phyloP scores from a whole-genome alignment of 2,888 invertebrate species.

The Troides helena region DNA sequence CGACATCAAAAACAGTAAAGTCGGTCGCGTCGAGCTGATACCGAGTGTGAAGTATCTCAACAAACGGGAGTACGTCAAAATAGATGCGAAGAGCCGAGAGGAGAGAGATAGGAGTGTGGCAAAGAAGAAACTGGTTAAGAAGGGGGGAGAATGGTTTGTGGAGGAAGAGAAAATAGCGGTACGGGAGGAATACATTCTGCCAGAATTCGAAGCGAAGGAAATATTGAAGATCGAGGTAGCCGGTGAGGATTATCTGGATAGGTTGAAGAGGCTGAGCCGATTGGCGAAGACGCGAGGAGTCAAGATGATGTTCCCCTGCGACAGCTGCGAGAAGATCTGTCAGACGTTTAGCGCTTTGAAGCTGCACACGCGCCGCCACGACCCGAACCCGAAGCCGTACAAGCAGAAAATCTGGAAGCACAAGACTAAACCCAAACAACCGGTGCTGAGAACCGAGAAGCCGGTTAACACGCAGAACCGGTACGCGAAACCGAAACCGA shows the following conservation, averaged over 20 bases:
- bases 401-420: conserved; percentile 58
- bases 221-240: conserved; percentile 35
- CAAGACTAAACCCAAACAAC: conserved; percentile 36
- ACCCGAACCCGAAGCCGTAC: conserved; percentile 54
- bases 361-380: conserved; percentile 56
- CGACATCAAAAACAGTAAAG: conserved; percentile 40
- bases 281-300: conserved; percentile 49
- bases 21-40: conserved; percentile 55
- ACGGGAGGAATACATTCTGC: conserved; percentile 41
- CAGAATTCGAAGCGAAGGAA: conserved; percentile 43
- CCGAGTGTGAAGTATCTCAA: conserved; percentile 62
- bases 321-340: conserved; percentile 62
- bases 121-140: conserved; percentile 56
- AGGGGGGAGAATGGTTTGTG: conserved; percentile 58
- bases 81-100: conserved; percentile 51
- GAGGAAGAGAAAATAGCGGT: conserved; percentile 43
- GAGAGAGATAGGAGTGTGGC: conserved; percentile 43
- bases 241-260: conserved; percentile 46
- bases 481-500: conserved; percentile 52
- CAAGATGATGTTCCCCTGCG: conserved; percentile 61
- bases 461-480: conserved; percentile 38
- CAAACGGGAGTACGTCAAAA: conserved; percentile 47
- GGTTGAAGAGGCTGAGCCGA: conserved; percentile 48
- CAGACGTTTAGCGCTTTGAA: conserved; percentile 55
- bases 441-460: not conserved